phyloP scores from a whole-genome alignment of 2,113 vertebrate genomes.

The Archocentrus centrarchus region DNA sequence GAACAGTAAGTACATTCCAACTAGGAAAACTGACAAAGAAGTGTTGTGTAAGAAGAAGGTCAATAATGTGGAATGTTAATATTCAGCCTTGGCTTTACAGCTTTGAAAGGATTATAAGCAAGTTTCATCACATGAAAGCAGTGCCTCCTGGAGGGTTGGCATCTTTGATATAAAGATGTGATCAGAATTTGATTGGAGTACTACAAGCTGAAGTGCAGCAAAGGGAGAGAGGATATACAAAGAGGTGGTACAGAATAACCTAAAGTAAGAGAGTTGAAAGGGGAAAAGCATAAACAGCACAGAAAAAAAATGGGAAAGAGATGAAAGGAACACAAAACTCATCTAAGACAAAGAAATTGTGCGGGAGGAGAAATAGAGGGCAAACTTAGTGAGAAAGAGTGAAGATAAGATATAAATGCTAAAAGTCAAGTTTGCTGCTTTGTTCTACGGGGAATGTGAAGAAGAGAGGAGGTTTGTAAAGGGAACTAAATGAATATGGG shows the following conservation, averaged over 20 bases:
- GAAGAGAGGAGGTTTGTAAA: slow-evolving; percentile 8
- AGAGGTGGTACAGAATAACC: slow-evolving; percentile 34
- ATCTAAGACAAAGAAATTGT: slow-evolving; percentile 31
- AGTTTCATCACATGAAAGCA: slow-evolving; percentile 73
- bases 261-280: slow-evolving; percentile 48
- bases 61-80: slow-evolving; percentile 66
- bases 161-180: slow-evolving; percentile 75
- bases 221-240: slow-evolving; percentile 38
- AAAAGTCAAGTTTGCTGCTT: slow-evolving; percentile 25
- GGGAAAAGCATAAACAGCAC: slow-evolving; percentile 34
- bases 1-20: slow-evolving; percentile 40
- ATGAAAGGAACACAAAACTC: slow-evolving; percentile 49
- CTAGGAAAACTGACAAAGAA: slow-evolving; percentile 46
- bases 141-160: slow-evolving; percentile 58
- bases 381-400: not conserved
- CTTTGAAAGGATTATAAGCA: slow-evolving; percentile 71
- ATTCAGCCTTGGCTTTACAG: slow-evolving; percentile 63
- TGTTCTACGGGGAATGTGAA: slow-evolving; percentile 13
- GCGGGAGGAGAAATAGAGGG: slow-evolving; percentile 40
- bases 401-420: slow-evolving; percentile 18
- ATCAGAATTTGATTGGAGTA: slow-evolving; percentile 65
- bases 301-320: slow-evolving; percentile 36
- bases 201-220: slow-evolving; percentile 37
- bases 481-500: slow-evolving; percentile 17
- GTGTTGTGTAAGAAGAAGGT: slow-evolving; percentile 57